A percentile compares a stretch with the other conserved stretches of the same genome.
phyloP scores from a whole-genome alignment of 2,888 invertebrate species.

The Platynereis dumerilii region DNA sequence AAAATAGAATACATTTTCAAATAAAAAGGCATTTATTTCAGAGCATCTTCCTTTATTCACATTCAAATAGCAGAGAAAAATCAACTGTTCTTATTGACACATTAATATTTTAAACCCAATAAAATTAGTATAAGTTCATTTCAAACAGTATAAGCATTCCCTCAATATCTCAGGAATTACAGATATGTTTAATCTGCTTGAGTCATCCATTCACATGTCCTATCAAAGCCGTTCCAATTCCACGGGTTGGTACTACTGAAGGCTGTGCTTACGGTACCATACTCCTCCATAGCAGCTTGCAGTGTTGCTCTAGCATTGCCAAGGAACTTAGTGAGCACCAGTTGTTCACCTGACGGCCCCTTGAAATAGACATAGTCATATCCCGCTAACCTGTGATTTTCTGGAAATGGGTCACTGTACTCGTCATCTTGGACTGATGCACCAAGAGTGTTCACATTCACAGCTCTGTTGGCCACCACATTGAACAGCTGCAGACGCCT shows the following conservation, averaged over 20 bases:
- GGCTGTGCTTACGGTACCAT: constrained; percentile 1
- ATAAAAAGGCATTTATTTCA: too few relatives aligned
- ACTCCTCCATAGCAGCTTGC: not conserved
- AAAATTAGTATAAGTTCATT: too few relatives aligned
- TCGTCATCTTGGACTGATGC: not conserved
- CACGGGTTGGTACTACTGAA: not conserved
- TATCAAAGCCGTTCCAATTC: not conserved
- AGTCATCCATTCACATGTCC: too few relatives aligned
- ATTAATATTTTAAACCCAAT: too few relatives aligned
- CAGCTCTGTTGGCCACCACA: not conserved
- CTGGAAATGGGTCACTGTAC: not conserved
- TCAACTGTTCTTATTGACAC: too few relatives aligned
- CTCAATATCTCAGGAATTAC: too few relatives aligned
- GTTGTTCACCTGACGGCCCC: not conserved
- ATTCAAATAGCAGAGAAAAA: too few relatives aligned
- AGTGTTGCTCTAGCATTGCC: constrained; percentile 1
- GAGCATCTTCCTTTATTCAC: too few relatives aligned
- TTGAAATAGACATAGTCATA: constrained; percentile 4
- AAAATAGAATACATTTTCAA: too few relatives aligned
- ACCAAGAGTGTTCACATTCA: not conserved
- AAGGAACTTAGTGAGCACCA: constrained; percentile 4
- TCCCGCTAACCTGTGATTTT: not conserved
- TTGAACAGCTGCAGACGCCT: not conserved
- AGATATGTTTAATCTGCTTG: too few relatives aligned
- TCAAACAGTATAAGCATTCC: too few relatives aligned